phyloP scores from a whole-genome alignment of 2,797 vertebrate genomes.

The Epinephelus coioides region DNA sequence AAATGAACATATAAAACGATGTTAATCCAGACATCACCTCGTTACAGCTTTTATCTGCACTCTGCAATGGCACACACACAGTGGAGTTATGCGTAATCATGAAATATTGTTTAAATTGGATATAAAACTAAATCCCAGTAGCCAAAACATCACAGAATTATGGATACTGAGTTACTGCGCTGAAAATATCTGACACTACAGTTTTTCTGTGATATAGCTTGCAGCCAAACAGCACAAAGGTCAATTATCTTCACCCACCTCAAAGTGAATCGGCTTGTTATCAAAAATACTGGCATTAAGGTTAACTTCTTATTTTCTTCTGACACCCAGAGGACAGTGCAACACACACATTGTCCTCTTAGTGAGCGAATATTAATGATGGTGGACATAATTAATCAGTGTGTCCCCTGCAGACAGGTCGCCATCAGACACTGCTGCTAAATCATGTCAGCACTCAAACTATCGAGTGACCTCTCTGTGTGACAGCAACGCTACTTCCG shows the following conservation, averaged over 20 bases:
- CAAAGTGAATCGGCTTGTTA: background rate
- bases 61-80: too few species aligned
- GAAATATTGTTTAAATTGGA: too few species aligned
- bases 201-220: background rate
- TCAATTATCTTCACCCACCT: background rate
- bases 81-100: too few species aligned
- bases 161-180: too few species aligned
- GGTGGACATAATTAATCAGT: background rate
- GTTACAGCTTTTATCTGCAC: too few species aligned
- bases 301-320: background rate
- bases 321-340: background rate
- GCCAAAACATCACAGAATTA: too few species aligned
- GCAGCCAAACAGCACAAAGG: background rate
- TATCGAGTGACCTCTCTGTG: background rate
- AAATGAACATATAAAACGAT: too few species aligned
- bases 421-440: conserved; percentile 22
- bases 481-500: background rate
- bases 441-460: conserved; percentile 28
- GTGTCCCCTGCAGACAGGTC: background rate
- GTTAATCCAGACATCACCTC: too few species aligned
- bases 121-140: too few species aligned
- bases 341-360: fast-evolving
- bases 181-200: background rate
- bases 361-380: background rate
- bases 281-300: background rate